Evolutionary conservation across 2,888 invertebrate genomes (phyloP).

Genomic region (Caenorhabditis afra): DNA sequence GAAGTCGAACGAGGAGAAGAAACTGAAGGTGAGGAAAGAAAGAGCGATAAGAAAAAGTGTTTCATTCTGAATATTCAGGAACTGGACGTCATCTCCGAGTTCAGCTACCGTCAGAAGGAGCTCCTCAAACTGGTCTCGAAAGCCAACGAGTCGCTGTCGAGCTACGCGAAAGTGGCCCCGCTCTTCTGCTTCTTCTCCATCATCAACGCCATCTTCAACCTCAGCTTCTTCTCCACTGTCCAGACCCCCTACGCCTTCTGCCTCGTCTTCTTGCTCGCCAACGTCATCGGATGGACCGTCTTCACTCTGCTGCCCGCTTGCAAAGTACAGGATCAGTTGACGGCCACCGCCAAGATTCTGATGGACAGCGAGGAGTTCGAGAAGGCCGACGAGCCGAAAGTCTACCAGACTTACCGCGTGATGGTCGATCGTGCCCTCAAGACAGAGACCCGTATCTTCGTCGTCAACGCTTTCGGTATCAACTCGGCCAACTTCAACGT

Average conservation of each 20-base stretch:
- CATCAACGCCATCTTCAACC: constrained; percentile 43
- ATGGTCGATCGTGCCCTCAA: constrained; percentile 47
- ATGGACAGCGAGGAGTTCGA: constrained; percentile 46
- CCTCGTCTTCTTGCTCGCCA: constrained; percentile 17
- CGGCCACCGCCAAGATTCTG: constrained; percentile 28
- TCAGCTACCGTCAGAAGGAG: constrained; percentile 46
- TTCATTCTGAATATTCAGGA: constrained; percentile 18
- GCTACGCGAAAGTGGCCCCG: constrained; percentile 51
- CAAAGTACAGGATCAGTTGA: constrained; percentile 26
- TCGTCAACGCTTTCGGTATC: constrained; percentile 52
- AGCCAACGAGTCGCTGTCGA: constrained; percentile 35
- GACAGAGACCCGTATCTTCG: constrained; percentile 39
- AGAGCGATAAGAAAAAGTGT: neutral
- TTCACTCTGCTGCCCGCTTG: constrained; percentile 30
- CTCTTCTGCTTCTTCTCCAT: constrained; percentile 58
- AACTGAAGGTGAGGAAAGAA: constrained; percentile 19
- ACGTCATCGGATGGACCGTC: constrained; percentile 19
- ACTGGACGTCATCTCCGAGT: constrained; percentile 11
- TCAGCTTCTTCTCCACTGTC: constrained; percentile 16
- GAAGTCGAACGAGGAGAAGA: constrained; percentile 41
- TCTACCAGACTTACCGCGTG: constrained; percentile 49
- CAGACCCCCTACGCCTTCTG: constrained; percentile 17
- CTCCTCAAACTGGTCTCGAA: constrained; percentile 41
- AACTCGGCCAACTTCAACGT: constrained; percentile 38
- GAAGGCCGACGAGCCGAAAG: constrained; percentile 26